A percentile compares a stretch with the other conserved stretches of the same genome.
Evolutionary conservation across 2,888 invertebrate species (phyloP).

Genomic region (Allygus modestus): DNA sequence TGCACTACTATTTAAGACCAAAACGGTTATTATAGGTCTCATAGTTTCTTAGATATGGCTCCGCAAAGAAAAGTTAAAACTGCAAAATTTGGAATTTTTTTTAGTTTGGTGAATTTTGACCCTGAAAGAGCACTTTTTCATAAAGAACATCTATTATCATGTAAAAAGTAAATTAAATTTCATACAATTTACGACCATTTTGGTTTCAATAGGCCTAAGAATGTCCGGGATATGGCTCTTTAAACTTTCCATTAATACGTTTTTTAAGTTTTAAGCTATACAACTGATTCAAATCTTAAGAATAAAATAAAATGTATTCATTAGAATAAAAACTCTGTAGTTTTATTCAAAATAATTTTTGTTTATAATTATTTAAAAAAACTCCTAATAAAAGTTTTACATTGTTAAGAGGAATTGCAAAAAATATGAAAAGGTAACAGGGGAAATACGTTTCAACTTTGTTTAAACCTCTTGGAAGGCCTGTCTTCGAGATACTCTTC

Average conservation of each 20-base stretch:
- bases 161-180: too few relatives aligned
- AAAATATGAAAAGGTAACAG: too few relatives aligned
- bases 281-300: neutral
- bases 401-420: neutral
- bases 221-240: neutral
- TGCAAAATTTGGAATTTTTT: neutral
- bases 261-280: neutral
- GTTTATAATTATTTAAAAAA: too few relatives aligned
- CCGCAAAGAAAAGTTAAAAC: neutral
- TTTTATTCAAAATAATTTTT: neutral
- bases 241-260: neutral
- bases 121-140: too few relatives aligned
- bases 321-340: neutral
- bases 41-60: neutral
- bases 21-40: neutral
- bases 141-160: too few relatives aligned
- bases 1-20: neutral
- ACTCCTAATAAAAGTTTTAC: neutral
- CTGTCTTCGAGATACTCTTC: neutral
- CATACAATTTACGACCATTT: neutral
- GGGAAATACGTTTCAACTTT: neutral
- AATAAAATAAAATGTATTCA: neutral
- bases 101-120: too few relatives aligned
- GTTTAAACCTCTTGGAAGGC: neutral
- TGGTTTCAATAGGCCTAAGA: neutral